Conservation (phyloP, 2,113 vertebrate species). For the Oreochromis spilurus region DNA sequence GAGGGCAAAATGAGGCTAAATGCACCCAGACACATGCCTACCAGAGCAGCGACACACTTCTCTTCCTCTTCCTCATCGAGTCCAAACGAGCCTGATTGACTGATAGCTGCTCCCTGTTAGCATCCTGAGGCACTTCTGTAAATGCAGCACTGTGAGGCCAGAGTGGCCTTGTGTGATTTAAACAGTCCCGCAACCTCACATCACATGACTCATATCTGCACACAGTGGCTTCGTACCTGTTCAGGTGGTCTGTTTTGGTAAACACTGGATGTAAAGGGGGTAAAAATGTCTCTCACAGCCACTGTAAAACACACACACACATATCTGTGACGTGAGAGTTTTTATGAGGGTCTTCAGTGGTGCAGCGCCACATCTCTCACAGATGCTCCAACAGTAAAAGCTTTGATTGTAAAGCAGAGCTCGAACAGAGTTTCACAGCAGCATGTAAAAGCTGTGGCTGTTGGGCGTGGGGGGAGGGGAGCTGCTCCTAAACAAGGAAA, state of each 20-base stretch:
- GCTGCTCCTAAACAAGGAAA: neutral
- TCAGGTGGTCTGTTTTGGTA: neutral
- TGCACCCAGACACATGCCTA: neutral
- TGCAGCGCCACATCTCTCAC: neutral
- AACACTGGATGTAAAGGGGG: neutral
- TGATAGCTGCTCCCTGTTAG: neutral
- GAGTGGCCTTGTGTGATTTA: slow-evolving; percentile 16
- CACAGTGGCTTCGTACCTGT: neutral
- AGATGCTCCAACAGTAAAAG: neutral
- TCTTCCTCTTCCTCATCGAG: neutral
- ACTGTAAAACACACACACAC: neutral
- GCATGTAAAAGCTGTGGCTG: neutral
- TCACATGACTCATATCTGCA: neutral
- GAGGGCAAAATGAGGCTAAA: neutral
- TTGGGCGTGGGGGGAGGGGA: neutral
- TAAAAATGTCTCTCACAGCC: neutral
- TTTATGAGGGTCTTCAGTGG: neutral
- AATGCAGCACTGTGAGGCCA: slow-evolving; percentile 17
- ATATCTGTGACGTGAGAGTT: neutral
- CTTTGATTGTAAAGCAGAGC: neutral
- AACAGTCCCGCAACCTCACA: neutral
- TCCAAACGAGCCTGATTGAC: neutral
- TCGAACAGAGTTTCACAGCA: neutral
- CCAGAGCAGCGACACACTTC: neutral
- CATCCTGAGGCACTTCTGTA: slow-evolving; percentile 14